Evolutionary conservation across 2,797 vertebrate genomes (phyloP).

Genomic region (Lithobates sylvaticus): DNA sequence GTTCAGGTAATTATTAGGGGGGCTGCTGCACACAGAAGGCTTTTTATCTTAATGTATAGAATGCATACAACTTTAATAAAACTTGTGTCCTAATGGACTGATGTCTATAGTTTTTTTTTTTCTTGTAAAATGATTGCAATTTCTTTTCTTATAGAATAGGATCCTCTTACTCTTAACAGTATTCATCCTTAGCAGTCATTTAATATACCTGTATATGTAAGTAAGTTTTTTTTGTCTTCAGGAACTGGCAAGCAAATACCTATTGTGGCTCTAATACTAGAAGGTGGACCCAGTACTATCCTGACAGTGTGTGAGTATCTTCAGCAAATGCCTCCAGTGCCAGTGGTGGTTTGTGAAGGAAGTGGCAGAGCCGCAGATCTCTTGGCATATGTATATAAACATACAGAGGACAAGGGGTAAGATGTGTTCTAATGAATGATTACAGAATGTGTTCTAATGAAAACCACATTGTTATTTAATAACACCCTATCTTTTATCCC

Average conservation of each 20-base stretch:
- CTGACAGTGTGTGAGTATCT: conserved; percentile 84
- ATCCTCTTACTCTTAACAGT: neutral
- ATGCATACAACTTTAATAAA: too few relatives aligned
- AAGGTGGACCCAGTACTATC: conserved; percentile 85
- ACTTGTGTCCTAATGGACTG: too few relatives aligned
- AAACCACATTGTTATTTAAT: neutral
- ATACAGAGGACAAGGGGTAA: conserved; percentile 85
- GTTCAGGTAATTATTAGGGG: too few relatives aligned
- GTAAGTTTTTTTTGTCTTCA: conserved; percentile 53
- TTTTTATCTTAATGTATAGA: too few relatives aligned
- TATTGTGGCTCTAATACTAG: conserved; percentile 84
- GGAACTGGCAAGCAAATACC: conserved; percentile 85
- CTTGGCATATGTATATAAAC: conserved; percentile 85
- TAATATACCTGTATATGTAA: neutral
- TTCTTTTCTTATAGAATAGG: neutral
- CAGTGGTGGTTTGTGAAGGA: conserved; percentile 86
- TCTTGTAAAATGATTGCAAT: too few relatives aligned
- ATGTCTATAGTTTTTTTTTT: too few relatives aligned
- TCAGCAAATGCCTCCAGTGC: conserved; percentile 83
- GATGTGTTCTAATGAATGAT: neutral
- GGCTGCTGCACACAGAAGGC: too few relatives aligned
- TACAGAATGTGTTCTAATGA: neutral
- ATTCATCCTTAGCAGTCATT: neutral
- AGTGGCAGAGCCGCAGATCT: conserved; percentile 85
- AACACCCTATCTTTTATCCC: neutral